phyloP scores from a whole-genome alignment of 2,888 invertebrate genomes.

The Leucophora obtusa region DNA sequence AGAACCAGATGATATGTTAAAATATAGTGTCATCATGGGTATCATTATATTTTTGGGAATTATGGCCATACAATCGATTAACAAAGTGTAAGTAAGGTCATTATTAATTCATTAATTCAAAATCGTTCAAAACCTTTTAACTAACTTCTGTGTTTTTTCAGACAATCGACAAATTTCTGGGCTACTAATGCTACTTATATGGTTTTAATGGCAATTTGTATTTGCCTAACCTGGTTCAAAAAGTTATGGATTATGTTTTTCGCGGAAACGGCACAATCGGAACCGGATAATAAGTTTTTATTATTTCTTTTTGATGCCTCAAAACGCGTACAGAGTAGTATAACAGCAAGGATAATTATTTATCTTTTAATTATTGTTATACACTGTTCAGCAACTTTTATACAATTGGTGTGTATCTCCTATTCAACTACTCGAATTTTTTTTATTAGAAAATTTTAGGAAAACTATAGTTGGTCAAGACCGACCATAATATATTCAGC shows the following conservation, averaged over 20 bases:
- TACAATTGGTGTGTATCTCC: conserved; percentile 82
- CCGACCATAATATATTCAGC: too few species aligned
- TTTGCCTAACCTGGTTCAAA: conserved; percentile 88
- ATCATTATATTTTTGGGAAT: conserved; percentile 82
- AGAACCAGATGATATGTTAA: conserved; percentile 90
- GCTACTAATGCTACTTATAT: conserved; percentile 79
- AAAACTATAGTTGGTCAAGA: too few species aligned
- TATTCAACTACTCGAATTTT: too few species aligned
- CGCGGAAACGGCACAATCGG: conserved; percentile 69
- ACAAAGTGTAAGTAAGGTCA: conserved; percentile 75
- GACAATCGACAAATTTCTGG: conserved; percentile 76
- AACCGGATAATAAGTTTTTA: conserved; percentile 80
- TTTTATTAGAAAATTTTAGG: too few species aligned
- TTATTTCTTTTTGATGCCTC: conserved; percentile 83
- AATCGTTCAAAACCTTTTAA: conserved; percentile 39
- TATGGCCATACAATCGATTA: conserved; percentile 82
- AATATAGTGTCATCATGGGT: conserved; percentile 86
- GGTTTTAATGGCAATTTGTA: conserved; percentile 80
- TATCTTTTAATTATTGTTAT: conserved; percentile 84
- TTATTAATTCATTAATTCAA: background rate
- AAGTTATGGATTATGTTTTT: conserved; percentile 82
- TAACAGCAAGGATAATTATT: conserved; percentile 82
- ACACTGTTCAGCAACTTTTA: conserved; percentile 83
- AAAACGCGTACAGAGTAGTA: conserved; percentile 82
- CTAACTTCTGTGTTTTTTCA: background rate